Evolutionary conservation across 2,797 vertebrate species (phyloP), one percentile per base, ranked within the genome.

Genomic region (Selene dorsalis): DNA sequence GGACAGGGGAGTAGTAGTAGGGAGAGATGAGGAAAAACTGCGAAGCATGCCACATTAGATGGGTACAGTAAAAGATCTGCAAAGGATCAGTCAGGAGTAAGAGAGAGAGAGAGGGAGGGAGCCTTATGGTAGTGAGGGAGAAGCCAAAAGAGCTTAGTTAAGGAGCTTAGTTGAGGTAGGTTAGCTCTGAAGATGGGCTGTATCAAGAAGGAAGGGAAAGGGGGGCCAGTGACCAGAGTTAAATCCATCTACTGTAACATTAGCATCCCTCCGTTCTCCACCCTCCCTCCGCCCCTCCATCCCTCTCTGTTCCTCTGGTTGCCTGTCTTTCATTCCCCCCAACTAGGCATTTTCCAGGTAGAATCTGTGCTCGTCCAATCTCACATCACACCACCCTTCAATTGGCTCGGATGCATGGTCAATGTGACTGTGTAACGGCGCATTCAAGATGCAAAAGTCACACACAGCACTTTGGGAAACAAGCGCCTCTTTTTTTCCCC

Each of bases 351-450:
- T 87, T 92, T 88, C 91, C 91, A 91, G 86, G 84, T 72, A 80
- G 91, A 91, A 89, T 88, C 91, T 82, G 63, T 92, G 91, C 91
- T 90, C 71, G 88, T 93, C 92, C 89, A 92, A 89, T 91, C 91
- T 91, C 93, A 88, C 86, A 87, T 84, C 67, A 79, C 83, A 77
- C 83, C 72, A 81, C 82, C 83, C 79, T 87, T 69, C 65, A 83
- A 87, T 85, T 83, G 85, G 86, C 86, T 88, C 79, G 71, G 87
- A 77, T 86, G 86, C 48, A 52, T 58, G 73, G 79, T 84, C 87
- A 86, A 79, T 82, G 82, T 83, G 83, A 90, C 80, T 84, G 82
- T 78, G 75, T 75, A 52, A 63, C n/a, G 52, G 78, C 61, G 73
- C 74, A 61, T 88, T 82, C 80, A 72, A 70, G 75, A 67, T 79